A percentile compares a stretch with the other conserved stretches of the same genome.
Conservation (phyloP, 1,140 invertebrate genomes). For the Leptinotarsa defecta region DNA sequence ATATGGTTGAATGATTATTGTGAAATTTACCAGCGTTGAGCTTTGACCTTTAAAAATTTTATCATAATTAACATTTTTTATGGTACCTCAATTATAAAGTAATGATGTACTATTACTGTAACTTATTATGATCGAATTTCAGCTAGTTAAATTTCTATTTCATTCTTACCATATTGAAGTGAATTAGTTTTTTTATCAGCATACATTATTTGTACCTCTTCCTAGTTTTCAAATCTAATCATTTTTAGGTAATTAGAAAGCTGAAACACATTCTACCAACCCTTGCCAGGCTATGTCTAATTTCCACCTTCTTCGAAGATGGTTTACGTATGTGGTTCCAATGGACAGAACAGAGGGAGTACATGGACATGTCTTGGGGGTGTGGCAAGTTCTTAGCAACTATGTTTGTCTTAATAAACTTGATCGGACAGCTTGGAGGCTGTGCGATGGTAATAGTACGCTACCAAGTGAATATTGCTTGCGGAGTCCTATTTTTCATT, state of each 20-base stretch:
- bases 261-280: slow-evolving; percentile 94
- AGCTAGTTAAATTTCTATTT: too few species aligned
- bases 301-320: slow-evolving; percentile 99
- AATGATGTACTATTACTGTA: too few species aligned
- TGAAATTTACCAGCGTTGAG: too few species aligned
- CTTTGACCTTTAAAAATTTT: too few species aligned
- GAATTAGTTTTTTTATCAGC: too few species aligned
- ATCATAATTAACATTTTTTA: too few species aligned
- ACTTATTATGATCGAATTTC: too few species aligned
- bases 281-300: slow-evolving; percentile 93
- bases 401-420: slow-evolving; percentile 90
- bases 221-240: too few species aligned
- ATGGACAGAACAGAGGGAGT: slow-evolving; percentile 97
- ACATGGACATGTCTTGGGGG: slow-evolving; percentile 98
- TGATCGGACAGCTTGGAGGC: slow-evolving; percentile 93
- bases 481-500: slow-evolving; percentile 93
- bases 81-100: too few species aligned
- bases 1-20: neutral
- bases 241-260: slow-evolving; percentile 82
- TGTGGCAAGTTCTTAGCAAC: slow-evolving; percentile 93
- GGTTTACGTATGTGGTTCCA: slow-evolving; percentile 99
- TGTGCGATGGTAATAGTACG: slow-evolving; percentile 94
- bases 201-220: too few species aligned
- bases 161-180: too few species aligned
- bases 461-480: slow-evolving; percentile 92